Percentiles rank a stretch among this genome's conserved stretches.
These are phyloP conservation scores for Enteromius unitaeniatus DNA, from an alignment of 2,797 vertebrate species.

Conservation along the genomic window DNA sequence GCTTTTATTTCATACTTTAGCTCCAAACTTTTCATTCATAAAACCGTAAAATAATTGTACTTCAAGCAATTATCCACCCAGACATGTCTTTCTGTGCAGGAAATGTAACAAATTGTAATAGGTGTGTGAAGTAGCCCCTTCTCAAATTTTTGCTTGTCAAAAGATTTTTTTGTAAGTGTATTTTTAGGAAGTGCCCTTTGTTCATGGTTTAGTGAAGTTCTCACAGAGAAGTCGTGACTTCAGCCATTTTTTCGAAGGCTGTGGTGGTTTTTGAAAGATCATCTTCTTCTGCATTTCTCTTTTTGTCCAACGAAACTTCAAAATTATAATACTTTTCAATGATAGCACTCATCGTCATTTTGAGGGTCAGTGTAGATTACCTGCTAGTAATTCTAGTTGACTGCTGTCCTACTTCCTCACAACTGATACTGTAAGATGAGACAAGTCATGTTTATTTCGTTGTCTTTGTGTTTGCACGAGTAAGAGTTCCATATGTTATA, in stretches of 20 bases:
- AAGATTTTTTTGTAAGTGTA: neutral
- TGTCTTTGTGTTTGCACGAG: conserved; percentile 19
- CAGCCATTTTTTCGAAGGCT: neutral
- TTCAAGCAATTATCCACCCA: neutral
- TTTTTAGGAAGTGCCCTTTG: neutral
- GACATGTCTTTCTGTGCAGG: neutral
- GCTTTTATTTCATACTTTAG: neutral
- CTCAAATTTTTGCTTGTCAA: neutral
- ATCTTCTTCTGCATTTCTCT: conserved; percentile 49
- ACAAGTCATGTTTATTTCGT: conserved; percentile 27
- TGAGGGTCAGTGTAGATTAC: conserved; percentile 10
- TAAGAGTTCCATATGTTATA: neutral
- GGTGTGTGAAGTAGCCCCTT: neutral
- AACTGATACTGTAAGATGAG: conserved; percentile 52
- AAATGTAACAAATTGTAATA: neutral
- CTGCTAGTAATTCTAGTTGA: conserved; percentile 31
- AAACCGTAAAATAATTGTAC: neutral
- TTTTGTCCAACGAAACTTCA: neutral
- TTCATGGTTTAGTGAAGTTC: neutral
- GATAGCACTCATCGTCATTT: neutral
- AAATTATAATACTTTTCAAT: neutral
- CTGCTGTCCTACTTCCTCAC: conserved; percentile 23
- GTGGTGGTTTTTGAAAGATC: neutral
- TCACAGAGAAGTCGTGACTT: neutral
- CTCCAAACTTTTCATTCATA: too few relatives aligned